phyloP scores from a whole-genome alignment of 2,113 vertebrate species.

The Rhombomys opimus region DNA sequence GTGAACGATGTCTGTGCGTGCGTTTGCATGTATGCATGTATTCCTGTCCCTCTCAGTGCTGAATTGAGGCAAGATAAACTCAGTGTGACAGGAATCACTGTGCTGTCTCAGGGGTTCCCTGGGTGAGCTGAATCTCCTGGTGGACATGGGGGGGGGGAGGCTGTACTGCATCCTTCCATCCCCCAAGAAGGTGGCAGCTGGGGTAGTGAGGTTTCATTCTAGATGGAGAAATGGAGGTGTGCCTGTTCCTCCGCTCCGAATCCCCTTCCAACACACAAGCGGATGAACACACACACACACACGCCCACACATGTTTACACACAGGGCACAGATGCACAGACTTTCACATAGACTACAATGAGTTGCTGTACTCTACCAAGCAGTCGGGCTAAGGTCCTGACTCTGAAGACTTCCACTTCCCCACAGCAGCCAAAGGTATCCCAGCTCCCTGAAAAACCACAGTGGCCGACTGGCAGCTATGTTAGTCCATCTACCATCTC shows the following conservation, averaged over 20 bases:
- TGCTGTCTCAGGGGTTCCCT: neutral
- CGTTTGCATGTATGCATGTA: rapidly evolving
- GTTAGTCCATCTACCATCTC: neutral
- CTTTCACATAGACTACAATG: neutral
- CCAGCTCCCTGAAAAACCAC: neutral
- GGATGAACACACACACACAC: no score
- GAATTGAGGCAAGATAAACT: neutral
- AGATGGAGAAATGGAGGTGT: neutral
- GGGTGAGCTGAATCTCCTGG: neutral
- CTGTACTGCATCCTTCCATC: rapidly evolving
- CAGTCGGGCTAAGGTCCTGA: neutral
- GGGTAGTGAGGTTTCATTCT: neutral
- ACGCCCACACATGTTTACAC: neutral
- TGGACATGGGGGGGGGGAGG: rapidly evolving
- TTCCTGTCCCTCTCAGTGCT: neutral
- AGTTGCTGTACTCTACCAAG: neutral
- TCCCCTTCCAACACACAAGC: neutral
- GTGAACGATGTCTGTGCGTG: rapidly evolving
- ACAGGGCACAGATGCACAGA: neutral
- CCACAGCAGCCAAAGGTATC: neutral
- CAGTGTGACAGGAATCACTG: neutral
- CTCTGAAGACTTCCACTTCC: neutral
- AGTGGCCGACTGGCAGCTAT: neutral
- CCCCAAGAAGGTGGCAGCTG: neutral
- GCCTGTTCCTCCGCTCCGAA: neutral